Base-by-base conservation (phyloP, 92 coral and sea anemone species). In the Parazoanthus swiftii region DNA sequence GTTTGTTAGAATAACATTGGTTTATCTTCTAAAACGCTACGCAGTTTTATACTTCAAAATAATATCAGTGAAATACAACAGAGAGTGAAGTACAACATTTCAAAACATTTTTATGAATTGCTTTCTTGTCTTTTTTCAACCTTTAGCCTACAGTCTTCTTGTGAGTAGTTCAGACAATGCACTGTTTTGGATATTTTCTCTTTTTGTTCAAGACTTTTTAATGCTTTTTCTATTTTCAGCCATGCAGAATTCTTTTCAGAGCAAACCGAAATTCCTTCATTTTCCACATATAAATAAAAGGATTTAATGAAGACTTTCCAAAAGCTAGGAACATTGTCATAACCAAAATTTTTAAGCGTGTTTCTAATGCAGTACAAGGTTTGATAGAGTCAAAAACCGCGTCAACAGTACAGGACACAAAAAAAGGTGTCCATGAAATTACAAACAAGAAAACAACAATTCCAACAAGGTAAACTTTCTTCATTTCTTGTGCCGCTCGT, bases 401-500 rank as follows among this genome's bases (percentile, higher is more conserved):
- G 13, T 84, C 87, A 44, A 36, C 67, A 0, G 78, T 74, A 21
- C 79, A 48, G 35, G 44, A 71, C 10, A 72, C 42, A 33, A 84
- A 70, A 35, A 48, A 71, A 2, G 87, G 87, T 1, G 68, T 48
- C 87, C 87, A 84, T 33, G 43, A 72, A 16, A 84, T 21, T 20
- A 84, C 15, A 71, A 71, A 71, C n/a, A 44, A 4, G 43, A 72
- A 73, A 46, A 84, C 65, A 71, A 84, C 38, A 70, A 71, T 29
- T 33, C 79, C 87, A 54, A 84, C 87, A 10, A 50, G 44, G 36
- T 70, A 8, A 29, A 84, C 87, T 6, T 84, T 84, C 67, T 25
- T 84, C 87, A 84, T 71, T 84, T 84, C 87, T 29, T 84, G 35
- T 48, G 21, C 50, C 26, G 79, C 87, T 25, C 16, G 78, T 74